These are phyloP conservation scores for Chaetops frenatus DNA, from an alignment of 2,113 vertebrate species.

Conservation along the genomic window DNA sequence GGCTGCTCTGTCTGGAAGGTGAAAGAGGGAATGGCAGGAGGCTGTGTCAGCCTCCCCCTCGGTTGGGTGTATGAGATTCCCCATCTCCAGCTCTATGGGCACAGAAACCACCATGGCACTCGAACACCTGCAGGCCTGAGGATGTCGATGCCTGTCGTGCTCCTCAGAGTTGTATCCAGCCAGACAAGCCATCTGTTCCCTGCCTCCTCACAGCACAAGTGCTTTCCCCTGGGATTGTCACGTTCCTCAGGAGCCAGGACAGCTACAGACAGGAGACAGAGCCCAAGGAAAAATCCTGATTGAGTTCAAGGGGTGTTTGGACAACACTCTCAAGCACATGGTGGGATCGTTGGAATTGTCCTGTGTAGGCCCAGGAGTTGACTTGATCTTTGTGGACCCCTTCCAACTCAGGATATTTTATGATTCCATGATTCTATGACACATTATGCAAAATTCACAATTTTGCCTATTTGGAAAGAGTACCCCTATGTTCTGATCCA, in stretches of 20 bases:
- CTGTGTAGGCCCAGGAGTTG: not conserved
- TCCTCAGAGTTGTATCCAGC: not conserved
- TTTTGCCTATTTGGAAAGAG: not conserved
- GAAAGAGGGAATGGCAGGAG: not conserved
- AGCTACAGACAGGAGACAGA: not conserved
- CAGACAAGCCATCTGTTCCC: not conserved
- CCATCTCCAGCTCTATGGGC: not conserved
- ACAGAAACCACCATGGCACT: not conserved
- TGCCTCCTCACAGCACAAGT: not conserved
- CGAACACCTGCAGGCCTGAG: not conserved
- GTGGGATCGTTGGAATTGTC: not conserved
- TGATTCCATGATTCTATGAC: not conserved
- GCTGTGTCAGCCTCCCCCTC: not conserved
- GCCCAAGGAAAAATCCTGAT: not conserved
- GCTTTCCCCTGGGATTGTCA: rapidly evolving
- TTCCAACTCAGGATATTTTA: not conserved
- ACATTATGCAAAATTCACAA: not conserved
- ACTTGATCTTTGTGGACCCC: too few relatives aligned
- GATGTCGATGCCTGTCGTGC: not conserved
- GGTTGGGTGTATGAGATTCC: not conserved
- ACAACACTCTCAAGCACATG: not conserved
- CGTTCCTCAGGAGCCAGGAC: not conserved
- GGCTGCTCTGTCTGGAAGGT: not conserved
- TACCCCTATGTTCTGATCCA: not conserved
- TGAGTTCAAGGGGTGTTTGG: not conserved